Evolutionary conservation across 2,797 vertebrate species (phyloP), one percentile per base, ranked within the genome.

Genomic region (Ctenosaura bakeri): DNA sequence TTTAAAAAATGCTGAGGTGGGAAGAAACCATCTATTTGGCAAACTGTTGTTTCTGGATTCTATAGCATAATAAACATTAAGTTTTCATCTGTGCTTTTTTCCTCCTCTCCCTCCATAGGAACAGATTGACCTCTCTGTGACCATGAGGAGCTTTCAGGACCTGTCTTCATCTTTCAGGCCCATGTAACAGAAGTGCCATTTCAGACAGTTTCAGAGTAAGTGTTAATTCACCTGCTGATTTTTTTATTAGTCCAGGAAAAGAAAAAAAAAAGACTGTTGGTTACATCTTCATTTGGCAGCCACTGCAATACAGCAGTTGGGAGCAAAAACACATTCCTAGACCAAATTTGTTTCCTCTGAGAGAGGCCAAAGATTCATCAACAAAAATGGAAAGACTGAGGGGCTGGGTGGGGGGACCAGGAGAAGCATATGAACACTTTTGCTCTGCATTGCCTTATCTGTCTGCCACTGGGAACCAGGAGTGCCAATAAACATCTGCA

Each of bases 161-260:
- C 2, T 0, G 13, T 86, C 0, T 0, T 62, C 85, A 0, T 0
- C 79, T 87, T 80, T 0, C 0, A 93, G 90, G 77, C 94, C 84
- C 0, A 94, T 0, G 91, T 97, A 95, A 97, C 90, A 0, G 18
- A 0, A 1, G 88, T 62, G 0, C 80, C 50, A 87, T 85, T 94
- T 92, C 89, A 88, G 92, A 94, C 90, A 77, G 95, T 96, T 96
- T 95, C 86, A 0, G 14, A 92, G 95, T 97, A 84, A 93, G 97
- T 95, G 46, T 32, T 0, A 71, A 5, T 64, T 29, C 10, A 10
- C 18, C 62, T 56, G 13, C 38, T 54, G 32, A 77, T 64, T 86
- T 76, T 56, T 71, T 32, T 6, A 18, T 59, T 16, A 78, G 3
- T 69, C 64, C 13, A 56, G 14, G 18, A 32, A 4, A 22, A 24